phyloP scores from a whole-genome alignment of 2,797 vertebrate species.

The Premnoplex brunnescens region DNA sequence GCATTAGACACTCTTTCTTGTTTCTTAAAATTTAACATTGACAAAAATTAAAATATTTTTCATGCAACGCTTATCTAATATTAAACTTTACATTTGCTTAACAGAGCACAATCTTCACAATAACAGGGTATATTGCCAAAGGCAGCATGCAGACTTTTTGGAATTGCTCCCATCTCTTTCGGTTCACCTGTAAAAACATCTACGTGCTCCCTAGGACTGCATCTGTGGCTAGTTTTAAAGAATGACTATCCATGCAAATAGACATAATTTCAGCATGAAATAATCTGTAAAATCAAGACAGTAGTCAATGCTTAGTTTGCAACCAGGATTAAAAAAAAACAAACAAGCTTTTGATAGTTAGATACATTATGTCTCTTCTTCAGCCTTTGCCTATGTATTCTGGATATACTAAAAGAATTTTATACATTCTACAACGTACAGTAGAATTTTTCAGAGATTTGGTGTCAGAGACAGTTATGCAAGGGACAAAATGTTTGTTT shows the following conservation, averaged over 20 bases:
- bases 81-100: conserved; percentile 83
- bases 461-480: conserved; percentile 7
- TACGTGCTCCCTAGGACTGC: conserved; percentile 83
- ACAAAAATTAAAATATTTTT: conserved; percentile 75
- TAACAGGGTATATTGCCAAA: conserved; percentile 85
- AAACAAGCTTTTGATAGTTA: not conserved
- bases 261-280: conserved; percentile 83
- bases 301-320: conserved; percentile 66
- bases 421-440: too few species aligned
- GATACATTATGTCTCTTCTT: conserved; percentile 31
- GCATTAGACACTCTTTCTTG: conserved; percentile 47
- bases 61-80: conserved; percentile 78
- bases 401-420: conserved; percentile 35
- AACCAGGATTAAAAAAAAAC: not conserved
- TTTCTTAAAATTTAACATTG: conserved; percentile 71
- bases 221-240: conserved; percentile 85
- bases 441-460: conserved; percentile 4
- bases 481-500: conserved; percentile 32
- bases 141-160: conserved; percentile 83
- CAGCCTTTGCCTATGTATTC: conserved; percentile 34
- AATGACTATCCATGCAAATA: conserved; percentile 86
- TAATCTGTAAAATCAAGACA: conserved; percentile 76
- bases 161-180: conserved; percentile 84
- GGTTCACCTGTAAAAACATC: conserved; percentile 90
- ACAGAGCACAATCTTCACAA: conserved; percentile 83